Conservation (phyloP, 1,140 invertebrate species). For the Eumeta japonica region DNA sequence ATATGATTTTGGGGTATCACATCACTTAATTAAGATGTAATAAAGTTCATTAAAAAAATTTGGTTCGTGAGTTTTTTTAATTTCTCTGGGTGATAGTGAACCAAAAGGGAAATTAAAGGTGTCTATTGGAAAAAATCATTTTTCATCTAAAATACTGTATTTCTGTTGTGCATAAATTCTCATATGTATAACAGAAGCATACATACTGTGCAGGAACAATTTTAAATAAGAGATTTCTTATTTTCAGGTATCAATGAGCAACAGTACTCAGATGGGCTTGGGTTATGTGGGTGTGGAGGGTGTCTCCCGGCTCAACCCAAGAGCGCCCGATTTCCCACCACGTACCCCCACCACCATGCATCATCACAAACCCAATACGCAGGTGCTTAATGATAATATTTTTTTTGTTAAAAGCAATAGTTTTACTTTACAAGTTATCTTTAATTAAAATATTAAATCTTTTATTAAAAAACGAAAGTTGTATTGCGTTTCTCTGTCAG, state of each 20-base stretch:
- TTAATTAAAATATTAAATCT: neutral
- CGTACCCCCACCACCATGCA: conserved; percentile 52
- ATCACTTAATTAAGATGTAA: no score
- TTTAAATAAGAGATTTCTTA: no score
- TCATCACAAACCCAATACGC: conserved; percentile 29
- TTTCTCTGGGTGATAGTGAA: no score
- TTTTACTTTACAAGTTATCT: neutral
- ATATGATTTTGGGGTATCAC: no score
- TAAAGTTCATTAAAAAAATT: no score
- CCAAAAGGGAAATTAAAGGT: no score
- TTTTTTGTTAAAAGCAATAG: neutral
- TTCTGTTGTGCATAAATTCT: no score
- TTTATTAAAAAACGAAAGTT: neutral
- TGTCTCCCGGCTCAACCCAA: conserved; percentile 80
- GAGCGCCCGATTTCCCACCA: conserved; percentile 77
- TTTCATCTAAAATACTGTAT: no score
- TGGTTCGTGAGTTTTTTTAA: no score
- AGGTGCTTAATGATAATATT: conserved; percentile 26
- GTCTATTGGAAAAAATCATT: no score
- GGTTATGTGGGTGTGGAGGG: conserved; percentile 44
- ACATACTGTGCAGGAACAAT: no score
- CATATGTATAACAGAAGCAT: conserved; percentile 2
- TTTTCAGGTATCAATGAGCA: conserved; percentile 32
- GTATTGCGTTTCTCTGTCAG: neutral
- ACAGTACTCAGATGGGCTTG: conserved; percentile 33